phyloP scores from a whole-genome alignment of 1,140 invertebrate genomes.

The Nephila pilipes region DNA sequence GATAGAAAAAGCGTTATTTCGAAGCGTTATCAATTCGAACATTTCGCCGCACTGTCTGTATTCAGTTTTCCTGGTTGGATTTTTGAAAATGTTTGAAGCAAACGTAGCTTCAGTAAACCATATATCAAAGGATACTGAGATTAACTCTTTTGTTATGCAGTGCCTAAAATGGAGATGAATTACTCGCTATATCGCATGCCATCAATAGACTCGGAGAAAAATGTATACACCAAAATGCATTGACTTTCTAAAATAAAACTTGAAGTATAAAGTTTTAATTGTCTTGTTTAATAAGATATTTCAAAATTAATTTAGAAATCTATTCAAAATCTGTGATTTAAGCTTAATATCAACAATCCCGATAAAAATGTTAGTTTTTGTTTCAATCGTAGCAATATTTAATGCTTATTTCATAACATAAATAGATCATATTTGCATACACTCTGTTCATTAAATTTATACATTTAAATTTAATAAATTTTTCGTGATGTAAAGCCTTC shows the following conservation, averaged over 20 bases:
- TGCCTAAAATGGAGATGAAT: background rate
- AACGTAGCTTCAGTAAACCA: background rate
- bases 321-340: no score
- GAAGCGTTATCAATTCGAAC: background rate
- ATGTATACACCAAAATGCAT: background rate
- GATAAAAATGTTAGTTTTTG: no score
- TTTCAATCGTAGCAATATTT: no score
- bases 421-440: no score
- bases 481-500: no score
- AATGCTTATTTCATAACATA: no score
- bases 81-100: background rate
- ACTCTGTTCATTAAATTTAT: no score
- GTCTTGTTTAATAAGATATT: background rate
- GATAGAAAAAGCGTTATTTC: background rate
- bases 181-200: background rate
- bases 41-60: background rate
- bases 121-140: background rate
- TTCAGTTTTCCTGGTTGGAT: background rate
- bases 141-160: background rate
- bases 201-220: background rate
- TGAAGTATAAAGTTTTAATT: background rate
- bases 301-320: background rate
- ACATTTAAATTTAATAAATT: no score
- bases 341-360: no score
- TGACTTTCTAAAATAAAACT: background rate